phyloP scores from a whole-genome alignment of 2,888 invertebrate genomes.

The Hydroisotoma schaefferi region DNA sequence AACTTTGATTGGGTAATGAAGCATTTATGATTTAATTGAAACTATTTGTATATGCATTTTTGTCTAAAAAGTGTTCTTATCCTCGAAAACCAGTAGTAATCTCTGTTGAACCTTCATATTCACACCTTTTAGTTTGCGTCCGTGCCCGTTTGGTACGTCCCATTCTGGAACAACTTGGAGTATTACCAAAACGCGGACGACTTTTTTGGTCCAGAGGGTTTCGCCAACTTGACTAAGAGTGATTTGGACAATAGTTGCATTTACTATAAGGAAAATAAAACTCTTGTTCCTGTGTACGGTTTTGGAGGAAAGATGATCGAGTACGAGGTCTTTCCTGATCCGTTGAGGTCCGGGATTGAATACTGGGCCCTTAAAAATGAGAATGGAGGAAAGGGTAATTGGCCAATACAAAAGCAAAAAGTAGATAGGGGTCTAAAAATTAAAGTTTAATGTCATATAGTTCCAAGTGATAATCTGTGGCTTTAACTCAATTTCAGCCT shows the following conservation, averaged over 20 bases:
- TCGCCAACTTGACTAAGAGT: not conserved
- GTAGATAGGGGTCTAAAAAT: not conserved
- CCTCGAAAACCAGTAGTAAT: not conserved
- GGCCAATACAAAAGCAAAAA: not conserved
- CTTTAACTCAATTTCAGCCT: not conserved
- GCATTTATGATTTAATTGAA: no score
- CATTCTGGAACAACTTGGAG: not conserved
- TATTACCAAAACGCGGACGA: not conserved
- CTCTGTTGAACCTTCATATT: not conserved
- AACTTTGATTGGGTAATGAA: no score
- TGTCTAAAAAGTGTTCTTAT: no score
- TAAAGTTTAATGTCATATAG: not conserved
- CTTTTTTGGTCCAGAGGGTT: not conserved
- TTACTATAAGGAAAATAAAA: not conserved
- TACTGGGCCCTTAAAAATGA: not conserved
- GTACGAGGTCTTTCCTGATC: not conserved
- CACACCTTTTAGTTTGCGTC: not conserved
- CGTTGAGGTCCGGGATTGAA: not conserved
- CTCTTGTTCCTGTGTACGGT: not conserved
- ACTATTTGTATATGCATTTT: no score
- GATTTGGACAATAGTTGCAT: not conserved
- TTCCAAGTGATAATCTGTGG: not conserved
- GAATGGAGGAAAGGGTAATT: not conserved
- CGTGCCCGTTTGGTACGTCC: not conserved
- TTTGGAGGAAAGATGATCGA: not conserved